Evolutionary conservation across 2,888 invertebrate genomes (phyloP), one percentile per base, ranked within the genome.

Genomic region (Xylota segnis): DNA sequence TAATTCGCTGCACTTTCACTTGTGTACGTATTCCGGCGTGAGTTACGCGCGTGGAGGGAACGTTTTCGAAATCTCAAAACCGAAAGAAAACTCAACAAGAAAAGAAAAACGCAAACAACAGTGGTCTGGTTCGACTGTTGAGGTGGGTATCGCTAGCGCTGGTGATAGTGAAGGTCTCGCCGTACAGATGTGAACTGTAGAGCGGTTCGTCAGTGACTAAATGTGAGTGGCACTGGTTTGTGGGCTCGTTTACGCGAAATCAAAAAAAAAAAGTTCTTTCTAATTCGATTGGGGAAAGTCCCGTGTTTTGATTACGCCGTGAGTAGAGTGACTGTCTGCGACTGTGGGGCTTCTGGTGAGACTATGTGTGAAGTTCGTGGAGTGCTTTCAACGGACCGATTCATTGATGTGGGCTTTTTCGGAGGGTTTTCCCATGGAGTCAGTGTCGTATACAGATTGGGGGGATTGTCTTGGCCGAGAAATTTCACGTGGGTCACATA

Each of bases 1-100:
- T 84, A 65, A 65, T 75, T 45, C 27, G 61, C 5, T 34, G 75
- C 83, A 84, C 84, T 84, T 84, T 84, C 84, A 84, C 84, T 84
- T 79, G n/a, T n/a, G n/a, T n/a, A n/a, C n/a, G n/a, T n/a, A 50
- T n/a, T 50, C 37, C 65, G 54, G 61, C 40, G 6, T 40, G 37
- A 45, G 43, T 37, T 7, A 16, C n/a, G 14, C 65, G 10, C 29
- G n/a, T n/a, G 34, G 0, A 16, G 45, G 58, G 23, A 10, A 37
- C n/a, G 18, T 45, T 27, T 10, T 9, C 16, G 66, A 63, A 54
- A 71, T 34, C 23, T 45, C 37, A 27, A 5, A 74, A 58, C 68
- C 70, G 75, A 70, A 84, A 50, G n/a, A 45, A 52, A 83, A 83
- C 78, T 78, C 68, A 83, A 83, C 23, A 66, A 40, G 59, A 83